These are phyloP conservation scores for Clarias fuscus DNA, from an alignment of 2,797 vertebrate genomes.

Conservation along the genomic window DNA sequence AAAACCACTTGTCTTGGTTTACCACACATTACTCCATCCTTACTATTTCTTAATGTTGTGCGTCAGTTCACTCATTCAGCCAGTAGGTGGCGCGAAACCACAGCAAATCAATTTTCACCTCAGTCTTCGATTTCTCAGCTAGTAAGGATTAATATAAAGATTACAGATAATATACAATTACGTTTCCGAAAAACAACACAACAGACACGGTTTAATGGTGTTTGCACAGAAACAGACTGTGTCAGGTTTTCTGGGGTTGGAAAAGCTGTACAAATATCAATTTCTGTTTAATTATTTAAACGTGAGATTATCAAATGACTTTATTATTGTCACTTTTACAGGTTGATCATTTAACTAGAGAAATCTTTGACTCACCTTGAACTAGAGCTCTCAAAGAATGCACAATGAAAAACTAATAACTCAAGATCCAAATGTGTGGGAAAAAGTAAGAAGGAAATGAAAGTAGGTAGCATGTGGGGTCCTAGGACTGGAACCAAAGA, in stretches of 20 bases:
- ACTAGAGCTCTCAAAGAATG: not conserved
- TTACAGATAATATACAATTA: not conserved
- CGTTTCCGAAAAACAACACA: not conserved
- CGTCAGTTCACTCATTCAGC: not conserved
- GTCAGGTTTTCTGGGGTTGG: not conserved
- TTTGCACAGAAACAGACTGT: not conserved
- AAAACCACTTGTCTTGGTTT: not conserved
- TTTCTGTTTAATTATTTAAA: not conserved
- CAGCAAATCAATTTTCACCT: slow-evolving; percentile 17
- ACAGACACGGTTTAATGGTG: not conserved
- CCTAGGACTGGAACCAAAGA: not conserved
- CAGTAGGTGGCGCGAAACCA: slow-evolving; percentile 42
- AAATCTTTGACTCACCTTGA: not conserved
- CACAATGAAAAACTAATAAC: not conserved
- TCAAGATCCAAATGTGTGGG: slow-evolving; percentile 1
- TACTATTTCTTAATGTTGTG: not conserved
- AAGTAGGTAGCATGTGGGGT: not conserved
- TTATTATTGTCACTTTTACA: not conserved
- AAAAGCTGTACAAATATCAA: not conserved
- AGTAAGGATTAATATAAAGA: not conserved
- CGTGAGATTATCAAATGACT: not conserved
- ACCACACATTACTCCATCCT: not conserved
- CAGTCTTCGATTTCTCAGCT: not conserved
- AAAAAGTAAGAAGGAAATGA: not conserved
- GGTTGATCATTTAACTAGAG: too few species aligned